phyloP scores from a whole-genome alignment of 1,140 invertebrate genomes.

The Drosophila murphyi region DNA sequence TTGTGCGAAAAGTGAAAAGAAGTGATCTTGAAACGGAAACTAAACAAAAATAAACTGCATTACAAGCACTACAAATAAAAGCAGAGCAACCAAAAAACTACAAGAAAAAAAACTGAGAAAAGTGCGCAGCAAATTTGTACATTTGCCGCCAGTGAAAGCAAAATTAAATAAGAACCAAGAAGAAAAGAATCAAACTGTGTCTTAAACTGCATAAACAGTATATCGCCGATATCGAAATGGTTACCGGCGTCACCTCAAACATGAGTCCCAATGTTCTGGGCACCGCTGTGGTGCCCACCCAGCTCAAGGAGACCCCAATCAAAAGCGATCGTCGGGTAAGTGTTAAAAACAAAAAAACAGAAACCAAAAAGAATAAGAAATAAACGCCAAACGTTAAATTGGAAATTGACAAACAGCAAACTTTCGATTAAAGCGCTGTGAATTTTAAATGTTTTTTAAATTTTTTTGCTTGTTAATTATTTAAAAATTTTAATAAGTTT shows the following conservation, averaged over 20 bases:
- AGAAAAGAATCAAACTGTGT: constrained; percentile 65
- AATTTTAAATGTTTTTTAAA: neutral
- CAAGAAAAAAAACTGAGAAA: constrained; percentile 14
- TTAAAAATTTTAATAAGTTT: neutral
- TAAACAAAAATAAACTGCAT: constrained; percentile 26
- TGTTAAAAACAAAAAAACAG: constrained; percentile 32
- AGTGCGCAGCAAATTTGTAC: constrained; percentile 53
- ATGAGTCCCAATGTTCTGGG: constrained; percentile 77
- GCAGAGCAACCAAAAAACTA: constrained; percentile 15
- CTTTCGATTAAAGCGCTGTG: constrained; percentile 24
- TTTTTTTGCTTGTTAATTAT: neutral
- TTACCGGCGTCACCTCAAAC: constrained; percentile 79
- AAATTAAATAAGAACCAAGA: constrained; percentile 11
- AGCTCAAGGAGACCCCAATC: constrained; percentile 74
- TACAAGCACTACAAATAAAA: constrained; percentile 13
- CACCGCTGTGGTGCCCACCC: constrained; percentile 67
- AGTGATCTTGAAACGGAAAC: constrained; percentile 54
- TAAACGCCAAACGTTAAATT: neutral
- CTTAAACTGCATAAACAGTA: constrained; percentile 73
- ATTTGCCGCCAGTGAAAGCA: constrained; percentile 61
- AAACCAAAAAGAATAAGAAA: neutral
- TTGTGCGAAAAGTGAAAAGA: constrained; percentile 71
- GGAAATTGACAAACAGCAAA: constrained; percentile 1
- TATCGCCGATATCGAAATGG: constrained; percentile 73
- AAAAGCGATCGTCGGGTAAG: constrained; percentile 84